A percentile compares a stretch with the other conserved stretches of the same genome.
Conservation (phyloP, 2,113 vertebrate genomes). For the Sphaerodactylus townsendi region DNA sequence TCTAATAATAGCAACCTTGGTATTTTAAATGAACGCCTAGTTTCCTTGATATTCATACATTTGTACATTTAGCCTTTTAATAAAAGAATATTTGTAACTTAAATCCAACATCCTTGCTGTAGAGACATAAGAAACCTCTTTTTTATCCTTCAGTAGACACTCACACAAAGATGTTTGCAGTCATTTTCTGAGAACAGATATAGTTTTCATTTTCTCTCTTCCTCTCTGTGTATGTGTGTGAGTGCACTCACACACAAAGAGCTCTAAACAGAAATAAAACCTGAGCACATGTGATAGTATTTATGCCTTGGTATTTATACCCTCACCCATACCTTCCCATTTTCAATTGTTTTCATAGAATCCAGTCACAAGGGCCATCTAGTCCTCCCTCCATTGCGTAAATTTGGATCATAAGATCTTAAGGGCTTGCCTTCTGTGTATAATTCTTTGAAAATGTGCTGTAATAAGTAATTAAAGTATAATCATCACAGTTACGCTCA, state of each 20-base stretch:
- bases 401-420: background rate
- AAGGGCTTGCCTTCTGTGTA: background rate
- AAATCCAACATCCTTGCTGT: background rate
- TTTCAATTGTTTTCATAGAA: background rate
- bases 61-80: accelerated
- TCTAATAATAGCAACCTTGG: background rate
- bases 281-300: background rate
- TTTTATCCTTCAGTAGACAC: background rate
- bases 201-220: background rate
- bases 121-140: background rate
- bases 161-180: background rate
- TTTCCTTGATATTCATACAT: background rate
- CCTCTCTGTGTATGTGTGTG: background rate
- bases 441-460: background rate
- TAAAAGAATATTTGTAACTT: background rate
- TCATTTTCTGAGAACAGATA: background rate
- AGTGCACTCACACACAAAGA: too few species aligned
- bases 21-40: background rate
- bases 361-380: too few species aligned
- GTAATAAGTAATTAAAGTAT: background rate
- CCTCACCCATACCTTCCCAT: too few species aligned
- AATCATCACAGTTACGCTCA: background rate
- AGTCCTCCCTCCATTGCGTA: background rate
- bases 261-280: background rate
- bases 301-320: background rate